These are phyloP conservation scores for Eupithecia vulgata DNA, from an alignment of 2,888 invertebrate species.

Conservation along the genomic window DNA sequence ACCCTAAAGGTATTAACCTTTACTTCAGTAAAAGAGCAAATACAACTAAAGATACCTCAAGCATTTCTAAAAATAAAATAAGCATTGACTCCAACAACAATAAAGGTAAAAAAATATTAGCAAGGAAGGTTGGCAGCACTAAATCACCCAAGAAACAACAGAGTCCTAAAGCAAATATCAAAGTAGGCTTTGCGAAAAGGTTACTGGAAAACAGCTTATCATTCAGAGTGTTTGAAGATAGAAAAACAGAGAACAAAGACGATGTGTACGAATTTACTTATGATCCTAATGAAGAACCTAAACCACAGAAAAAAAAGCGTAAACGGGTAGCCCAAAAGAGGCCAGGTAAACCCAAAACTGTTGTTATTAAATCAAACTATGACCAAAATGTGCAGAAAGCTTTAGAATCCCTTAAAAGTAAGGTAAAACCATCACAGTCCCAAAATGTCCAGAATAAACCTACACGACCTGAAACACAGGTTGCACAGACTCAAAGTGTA, in stretches of 20 bases:
- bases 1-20: slow-evolving; percentile 17
- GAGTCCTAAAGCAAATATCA: slow-evolving; percentile 33
- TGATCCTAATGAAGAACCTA: slow-evolving; percentile 76
- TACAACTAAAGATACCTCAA: slow-evolving; percentile 16
- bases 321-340: slow-evolving; percentile 61
- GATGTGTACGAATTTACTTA: slow-evolving; percentile 78
- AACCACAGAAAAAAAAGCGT: slow-evolving; percentile 71
- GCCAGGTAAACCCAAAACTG: slow-evolving; percentile 60
- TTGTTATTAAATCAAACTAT: slow-evolving; percentile 65
- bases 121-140: slow-evolving; percentile 24
- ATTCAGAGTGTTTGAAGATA: slow-evolving; percentile 63
- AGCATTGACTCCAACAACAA: slow-evolving; percentile 65
- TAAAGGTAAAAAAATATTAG: slow-evolving; percentile 41
- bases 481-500: slow-evolving; percentile 8
- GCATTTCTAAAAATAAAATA: slow-evolving; percentile 40
- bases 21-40: slow-evolving; percentile 14
- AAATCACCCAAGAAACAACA: slow-evolving; percentile 38
- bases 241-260: slow-evolving; percentile 55
- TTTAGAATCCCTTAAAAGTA: slow-evolving; percentile 61
- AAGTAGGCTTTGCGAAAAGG: slow-evolving; percentile 42
- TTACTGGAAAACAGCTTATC: slow-evolving; percentile 55
- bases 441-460: slow-evolving; percentile 5
- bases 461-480: slow-evolving; percentile 10
- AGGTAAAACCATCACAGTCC: slow-evolving; percentile 47
- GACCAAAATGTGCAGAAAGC: slow-evolving; percentile 71